Percentiles rank a stretch among this genome's conserved stretches.
Conservation (phyloP, 2,113 vertebrate species). For the Pandion haliaetus region DNA sequence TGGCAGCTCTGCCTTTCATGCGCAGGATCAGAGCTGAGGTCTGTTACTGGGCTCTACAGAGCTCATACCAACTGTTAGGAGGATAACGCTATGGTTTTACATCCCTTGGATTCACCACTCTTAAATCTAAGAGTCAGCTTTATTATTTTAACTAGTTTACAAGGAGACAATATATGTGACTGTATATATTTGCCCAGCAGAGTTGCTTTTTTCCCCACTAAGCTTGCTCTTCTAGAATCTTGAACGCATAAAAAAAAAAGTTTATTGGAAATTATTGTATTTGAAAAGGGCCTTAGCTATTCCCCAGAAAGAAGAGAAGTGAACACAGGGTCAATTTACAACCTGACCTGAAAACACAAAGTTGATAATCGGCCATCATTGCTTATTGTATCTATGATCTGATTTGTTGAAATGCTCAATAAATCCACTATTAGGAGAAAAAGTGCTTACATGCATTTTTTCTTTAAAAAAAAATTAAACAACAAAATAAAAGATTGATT, state of each 20-base stretch:
- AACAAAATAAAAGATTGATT: slow-evolving; percentile 81
- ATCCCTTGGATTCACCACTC: neutral
- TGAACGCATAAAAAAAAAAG: neutral
- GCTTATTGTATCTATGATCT: slow-evolving; percentile 71
- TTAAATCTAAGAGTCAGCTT: slow-evolving; percentile 9
- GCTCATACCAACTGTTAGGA: neutral
- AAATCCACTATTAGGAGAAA: slow-evolving; percentile 76
- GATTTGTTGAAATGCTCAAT: slow-evolving; percentile 74
- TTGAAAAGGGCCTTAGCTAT: slow-evolving; percentile 67
- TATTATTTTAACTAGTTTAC: slow-evolving; percentile 64
- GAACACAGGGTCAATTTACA: slow-evolving; percentile 75
- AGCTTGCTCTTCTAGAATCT: neutral
- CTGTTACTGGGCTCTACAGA: neutral
- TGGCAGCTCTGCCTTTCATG: neutral
- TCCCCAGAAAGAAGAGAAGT: slow-evolving; percentile 64
- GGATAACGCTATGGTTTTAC: neutral
- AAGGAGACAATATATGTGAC: slow-evolving; percentile 44
- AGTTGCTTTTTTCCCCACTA: slow-evolving; percentile 7
- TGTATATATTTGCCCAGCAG: slow-evolving; percentile 63
- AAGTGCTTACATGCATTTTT: slow-evolving; percentile 80
- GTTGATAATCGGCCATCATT: slow-evolving; percentile 81
- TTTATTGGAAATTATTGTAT: slow-evolving; percentile 78
- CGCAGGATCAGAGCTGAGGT: neutral
- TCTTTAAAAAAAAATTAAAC: slow-evolving; percentile 55
- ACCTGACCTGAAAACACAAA: slow-evolving; percentile 74